Evolutionary conservation across 2,113 vertebrate species (phyloP), one percentile per base, ranked within the genome.

Genomic region (Cygnus atratus): DNA sequence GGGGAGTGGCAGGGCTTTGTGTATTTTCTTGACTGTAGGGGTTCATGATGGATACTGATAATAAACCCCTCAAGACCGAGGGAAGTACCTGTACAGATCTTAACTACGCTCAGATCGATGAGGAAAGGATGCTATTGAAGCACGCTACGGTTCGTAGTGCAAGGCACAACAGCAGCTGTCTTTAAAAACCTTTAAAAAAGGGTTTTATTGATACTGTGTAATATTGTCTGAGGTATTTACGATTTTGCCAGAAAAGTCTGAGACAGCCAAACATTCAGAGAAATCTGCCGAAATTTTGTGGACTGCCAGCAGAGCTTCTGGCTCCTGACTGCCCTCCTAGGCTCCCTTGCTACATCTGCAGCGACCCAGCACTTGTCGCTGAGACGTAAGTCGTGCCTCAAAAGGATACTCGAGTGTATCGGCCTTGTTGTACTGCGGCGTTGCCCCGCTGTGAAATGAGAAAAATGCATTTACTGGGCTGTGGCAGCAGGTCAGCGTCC

Each of bases 401-500:
- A 29, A 93, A 93, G 82, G 88, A 90, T 31, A 80, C 65, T 77
- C 84, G 57, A 92, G 88, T 52, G 61, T 35, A 67, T 59, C 67
- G 29, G 88, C 72, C 92, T 63, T 76, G 59, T 29, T 75, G 80
- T 76, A 78, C 67, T 41, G 83, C 3, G 1, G 93, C 5, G 2
- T 73, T 88, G 88, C 88, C 92, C 92, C 50, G 68, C 90, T 90
- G 62, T 84, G 90, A 95, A 96, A 96, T 88, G 88, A 90, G 61
- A 95, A 86, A 97, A 95, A 95, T 90, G 90, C 73, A 87, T 61
- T 87, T 63, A 59, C 76, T 75, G 68, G 86, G 76, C 95, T 1
- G 70, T 48, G 73, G 85, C 88, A 95, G 88, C 79, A 90, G 93
- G 90, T 96, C 94, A 92, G 83, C 88, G 90, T 93, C 93, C 90